phyloP scores from a whole-genome alignment of 2,888 invertebrate genomes.

The Rhagonycha lutea region DNA sequence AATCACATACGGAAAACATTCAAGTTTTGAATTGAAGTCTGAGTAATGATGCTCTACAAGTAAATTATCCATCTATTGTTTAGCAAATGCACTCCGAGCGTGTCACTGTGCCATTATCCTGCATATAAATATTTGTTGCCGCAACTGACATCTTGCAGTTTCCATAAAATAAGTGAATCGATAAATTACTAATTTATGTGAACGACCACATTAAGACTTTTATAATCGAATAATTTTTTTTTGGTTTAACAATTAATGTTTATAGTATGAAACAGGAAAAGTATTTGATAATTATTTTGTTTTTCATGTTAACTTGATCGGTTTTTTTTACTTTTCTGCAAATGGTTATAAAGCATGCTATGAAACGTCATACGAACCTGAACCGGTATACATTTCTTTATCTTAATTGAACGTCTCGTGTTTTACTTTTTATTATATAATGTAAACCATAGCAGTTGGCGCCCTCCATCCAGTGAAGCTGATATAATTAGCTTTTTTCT shows the following conservation, averaged over 20 bases:
- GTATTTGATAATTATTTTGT: conserved; percentile 16
- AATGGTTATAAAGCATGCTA: conserved; percentile 20
- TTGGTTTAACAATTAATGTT: background rate
- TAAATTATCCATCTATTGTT: conserved; percentile 39
- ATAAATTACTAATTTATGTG: background rate
- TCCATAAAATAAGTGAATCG: conserved; percentile 33
- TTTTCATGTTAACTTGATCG: conserved; percentile 12
- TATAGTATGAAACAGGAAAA: conserved; percentile 4
- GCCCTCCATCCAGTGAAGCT: conserved; percentile 9
- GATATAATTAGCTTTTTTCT: conserved; percentile 7
- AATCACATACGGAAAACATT: conserved; percentile 21
- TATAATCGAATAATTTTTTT: background rate
- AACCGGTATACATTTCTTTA: conserved; percentile 22
- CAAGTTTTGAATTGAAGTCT: conserved; percentile 34
- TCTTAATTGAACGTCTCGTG: conserved; percentile 17
- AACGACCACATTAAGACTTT: background rate
- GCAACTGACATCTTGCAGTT: conserved; percentile 37
- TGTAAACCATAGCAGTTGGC: conserved; percentile 9
- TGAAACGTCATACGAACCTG: conserved; percentile 16
- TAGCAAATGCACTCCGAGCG: conserved; percentile 38
- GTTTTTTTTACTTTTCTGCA: conserved; percentile 10
- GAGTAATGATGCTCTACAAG: conserved; percentile 35
- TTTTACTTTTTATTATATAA: conserved; percentile 18
- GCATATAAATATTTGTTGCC: conserved; percentile 32
- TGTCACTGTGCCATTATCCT: conserved; percentile 35